Conservation (phyloP, 2,113 vertebrate species). For the Paradoxurus hermaphroditus region DNA sequence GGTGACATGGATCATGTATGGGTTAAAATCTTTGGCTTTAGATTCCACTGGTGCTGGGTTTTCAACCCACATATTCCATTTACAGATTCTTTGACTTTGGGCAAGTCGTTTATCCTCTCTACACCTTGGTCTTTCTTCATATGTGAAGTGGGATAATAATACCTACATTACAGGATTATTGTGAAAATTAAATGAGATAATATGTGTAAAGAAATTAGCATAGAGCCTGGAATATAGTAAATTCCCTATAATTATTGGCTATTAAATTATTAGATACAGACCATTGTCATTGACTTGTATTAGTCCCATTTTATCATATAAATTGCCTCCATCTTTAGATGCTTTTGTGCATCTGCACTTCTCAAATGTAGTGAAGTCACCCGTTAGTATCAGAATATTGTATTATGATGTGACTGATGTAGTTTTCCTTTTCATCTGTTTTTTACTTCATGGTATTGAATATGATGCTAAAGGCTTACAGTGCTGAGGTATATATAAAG, state of each 20-base stretch:
- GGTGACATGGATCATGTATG: background rate
- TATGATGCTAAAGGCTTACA: background rate
- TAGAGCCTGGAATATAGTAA: background rate
- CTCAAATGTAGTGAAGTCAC: background rate
- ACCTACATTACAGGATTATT: background rate
- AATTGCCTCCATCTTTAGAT: background rate
- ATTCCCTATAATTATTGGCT: background rate
- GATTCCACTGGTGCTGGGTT: background rate
- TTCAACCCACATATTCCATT: background rate
- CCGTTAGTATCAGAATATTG: background rate
- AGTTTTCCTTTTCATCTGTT: background rate
- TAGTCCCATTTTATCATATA: background rate
- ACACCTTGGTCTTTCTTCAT: background rate
- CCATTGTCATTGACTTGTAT: background rate
- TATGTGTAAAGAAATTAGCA: background rate
- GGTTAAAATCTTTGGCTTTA: background rate
- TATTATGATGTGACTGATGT: background rate
- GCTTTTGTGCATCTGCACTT: background rate
- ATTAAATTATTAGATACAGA: background rate
- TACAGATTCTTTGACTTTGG: background rate
- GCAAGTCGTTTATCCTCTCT: background rate
- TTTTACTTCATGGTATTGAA: background rate
- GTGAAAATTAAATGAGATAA: background rate
- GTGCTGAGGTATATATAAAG: background rate
- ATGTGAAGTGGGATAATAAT: background rate